A percentile compares a stretch with the other conserved stretches of the same genome.
These are phyloP conservation scores for Agonopterix alstromeriana DNA, from an alignment of 2,888 invertebrate species.

Conservation along the genomic window DNA sequence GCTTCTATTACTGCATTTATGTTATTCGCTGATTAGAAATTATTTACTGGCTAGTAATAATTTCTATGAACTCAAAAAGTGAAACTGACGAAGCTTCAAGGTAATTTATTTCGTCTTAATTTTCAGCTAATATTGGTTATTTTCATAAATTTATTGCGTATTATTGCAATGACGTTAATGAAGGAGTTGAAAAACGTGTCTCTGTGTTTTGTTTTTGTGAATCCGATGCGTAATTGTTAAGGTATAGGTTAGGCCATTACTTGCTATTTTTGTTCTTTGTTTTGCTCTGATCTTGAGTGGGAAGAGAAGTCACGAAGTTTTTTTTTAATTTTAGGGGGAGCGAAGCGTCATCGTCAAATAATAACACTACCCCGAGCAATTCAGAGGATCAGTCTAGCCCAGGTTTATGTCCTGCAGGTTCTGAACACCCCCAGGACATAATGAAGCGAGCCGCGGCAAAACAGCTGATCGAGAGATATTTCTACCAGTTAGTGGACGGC, in stretches of 20 bases:
- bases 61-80: conserved; percentile 76
- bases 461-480: conserved; percentile 93
- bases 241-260: conserved; percentile 57
- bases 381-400: conserved; percentile 41
- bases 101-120: conserved; percentile 36
- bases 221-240: conserved; percentile 28
- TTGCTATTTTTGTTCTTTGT: conserved; percentile 67
- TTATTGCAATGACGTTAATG: neutral
- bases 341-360: conserved; percentile 73
- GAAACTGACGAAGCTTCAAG: conserved; percentile 77
- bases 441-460: conserved; percentile 88
- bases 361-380: conserved; percentile 48
- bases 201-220: conserved; percentile 12
- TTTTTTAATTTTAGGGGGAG: conserved; percentile 53
- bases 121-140: conserved; percentile 2
- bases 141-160: neutral
- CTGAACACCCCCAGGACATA: conserved; percentile 70
- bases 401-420: conserved; percentile 50
- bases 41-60: conserved; percentile 46
- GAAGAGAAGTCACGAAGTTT: conserved; percentile 13
- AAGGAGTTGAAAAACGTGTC: neutral
- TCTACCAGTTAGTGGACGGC: conserved; percentile 93
- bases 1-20: conserved; percentile 38
- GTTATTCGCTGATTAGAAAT: conserved; percentile 38
- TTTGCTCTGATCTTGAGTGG: conserved; percentile 26